A percentile compares a stretch with the other conserved stretches of the same genome.
Conservation (phyloP, 2,797 vertebrate species). For the Pitangus sulphuratus region DNA sequence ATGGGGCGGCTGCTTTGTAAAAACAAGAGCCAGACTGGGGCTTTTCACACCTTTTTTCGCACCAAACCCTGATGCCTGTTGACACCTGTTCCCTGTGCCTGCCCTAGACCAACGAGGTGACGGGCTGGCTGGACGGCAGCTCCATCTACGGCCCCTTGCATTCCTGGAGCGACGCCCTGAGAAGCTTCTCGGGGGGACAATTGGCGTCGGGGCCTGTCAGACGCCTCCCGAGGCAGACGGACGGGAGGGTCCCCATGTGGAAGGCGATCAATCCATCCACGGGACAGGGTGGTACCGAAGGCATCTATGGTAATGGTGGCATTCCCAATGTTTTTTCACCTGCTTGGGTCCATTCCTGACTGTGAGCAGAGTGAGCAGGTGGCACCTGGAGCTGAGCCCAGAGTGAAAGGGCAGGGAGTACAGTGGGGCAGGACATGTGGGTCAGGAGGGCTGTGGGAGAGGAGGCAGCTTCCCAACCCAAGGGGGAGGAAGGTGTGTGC, state of each 20-base stretch:
- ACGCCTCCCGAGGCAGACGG: constrained; percentile 77
- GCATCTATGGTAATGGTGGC: constrained; percentile 81
- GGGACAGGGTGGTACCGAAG: constrained; percentile 69
- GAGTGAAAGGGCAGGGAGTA: neutral
- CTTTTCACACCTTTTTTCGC: neutral
- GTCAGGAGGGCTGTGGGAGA: neutral
- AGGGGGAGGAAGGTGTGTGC: neutral
- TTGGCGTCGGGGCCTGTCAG: constrained; percentile 73
- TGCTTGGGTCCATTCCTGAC: neutral
- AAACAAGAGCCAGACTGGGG: fast-evolving
- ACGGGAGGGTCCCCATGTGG: constrained; percentile 84
- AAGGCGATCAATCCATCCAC: constrained; percentile 86
- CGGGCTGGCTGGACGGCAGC: constrained; percentile 95
- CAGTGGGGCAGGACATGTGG: fast-evolving
- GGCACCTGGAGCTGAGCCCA: neutral
- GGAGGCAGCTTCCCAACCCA: neutral
- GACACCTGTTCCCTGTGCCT: neutral
- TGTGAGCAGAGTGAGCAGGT: neutral
- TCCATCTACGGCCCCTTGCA: constrained; percentile 92
- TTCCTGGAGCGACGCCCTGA: constrained; percentile 90
- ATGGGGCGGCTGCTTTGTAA: neutral
- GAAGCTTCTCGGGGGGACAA: constrained; percentile 84
- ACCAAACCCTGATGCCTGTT: neutral
- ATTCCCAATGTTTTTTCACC: neutral
- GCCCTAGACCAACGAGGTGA: constrained; percentile 86